phyloP scores from a whole-genome alignment of 1,140 invertebrate species.

The Thalassaphorura encarpata region DNA sequence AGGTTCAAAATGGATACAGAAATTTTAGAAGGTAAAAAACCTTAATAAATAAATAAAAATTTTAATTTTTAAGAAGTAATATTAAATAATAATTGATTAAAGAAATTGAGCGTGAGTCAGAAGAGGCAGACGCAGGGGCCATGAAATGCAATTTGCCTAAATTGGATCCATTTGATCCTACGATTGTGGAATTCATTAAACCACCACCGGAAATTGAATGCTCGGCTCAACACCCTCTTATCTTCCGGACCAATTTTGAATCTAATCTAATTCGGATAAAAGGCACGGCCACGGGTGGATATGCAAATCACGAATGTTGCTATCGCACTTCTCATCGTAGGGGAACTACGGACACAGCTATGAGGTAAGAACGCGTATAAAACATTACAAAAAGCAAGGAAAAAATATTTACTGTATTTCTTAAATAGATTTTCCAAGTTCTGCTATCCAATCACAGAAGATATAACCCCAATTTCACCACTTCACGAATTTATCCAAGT shows the following conservation, averaged over 20 bases:
- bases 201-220: conserved; percentile 18
- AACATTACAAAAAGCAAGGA: too few relatives aligned
- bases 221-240: conserved; percentile 3
- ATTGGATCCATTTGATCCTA: conserved; percentile 21
- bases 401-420: background rate
- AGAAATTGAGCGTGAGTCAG: too few relatives aligned
- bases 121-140: too few relatives aligned
- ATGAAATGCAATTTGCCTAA: conserved; percentile 20
- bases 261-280: conserved; percentile 17
- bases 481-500: conserved; percentile 25
- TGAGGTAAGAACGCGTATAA: background rate
- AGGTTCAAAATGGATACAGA: too few relatives aligned
- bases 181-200: conserved; percentile 17
- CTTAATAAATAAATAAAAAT: too few relatives aligned
- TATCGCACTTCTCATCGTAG: conserved; percentile 18
- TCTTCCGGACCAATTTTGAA: conserved; percentile 25
- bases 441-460: conserved; percentile 16
- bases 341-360: conserved; percentile 16
- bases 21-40: too few relatives aligned
- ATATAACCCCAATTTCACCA: conserved; percentile 10
- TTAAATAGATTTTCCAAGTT: conserved; percentile 18
- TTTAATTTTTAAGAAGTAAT: too few relatives aligned
- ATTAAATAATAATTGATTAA: too few relatives aligned
- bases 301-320: conserved; percentile 16
- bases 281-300: background rate